phyloP scores from a whole-genome alignment of 2,888 invertebrate genomes.

The Steinernema hermaphroditum region DNA sequence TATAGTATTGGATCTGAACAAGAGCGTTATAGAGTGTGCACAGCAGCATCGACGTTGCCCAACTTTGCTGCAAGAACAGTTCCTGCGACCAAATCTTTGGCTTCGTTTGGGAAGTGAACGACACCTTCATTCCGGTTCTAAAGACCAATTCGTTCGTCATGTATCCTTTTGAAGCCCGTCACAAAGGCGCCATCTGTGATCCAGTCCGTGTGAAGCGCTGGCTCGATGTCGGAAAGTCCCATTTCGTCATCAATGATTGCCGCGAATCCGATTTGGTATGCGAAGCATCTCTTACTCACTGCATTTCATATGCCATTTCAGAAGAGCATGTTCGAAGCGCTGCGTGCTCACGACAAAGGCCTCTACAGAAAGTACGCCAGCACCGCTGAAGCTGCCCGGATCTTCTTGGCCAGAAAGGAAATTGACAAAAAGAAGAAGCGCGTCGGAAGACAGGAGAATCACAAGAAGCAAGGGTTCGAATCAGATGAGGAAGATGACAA shows the following conservation, averaged over 20 bases:
- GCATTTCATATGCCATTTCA: no score
- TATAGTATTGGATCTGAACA: no score
- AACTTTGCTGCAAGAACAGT: not conserved
- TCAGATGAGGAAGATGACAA: not conserved
- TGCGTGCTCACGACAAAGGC: not conserved
- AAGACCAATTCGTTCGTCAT: not conserved
- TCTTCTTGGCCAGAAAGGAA: not conserved
- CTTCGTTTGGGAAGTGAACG: no score
- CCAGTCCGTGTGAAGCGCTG: constrained; percentile 26
- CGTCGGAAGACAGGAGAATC: no score
- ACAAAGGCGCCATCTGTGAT: not conserved
- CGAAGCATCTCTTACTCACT: no score
- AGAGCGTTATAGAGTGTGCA: not conserved
- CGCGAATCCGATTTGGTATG: not conserved
- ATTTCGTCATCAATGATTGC: constrained; percentile 1
- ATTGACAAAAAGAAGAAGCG: constrained; percentile 1
- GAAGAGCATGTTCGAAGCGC: constrained; percentile 16
- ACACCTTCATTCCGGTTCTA: not conserved
- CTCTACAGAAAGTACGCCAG: not conserved
- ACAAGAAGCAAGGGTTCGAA: no score
- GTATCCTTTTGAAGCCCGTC: not conserved
- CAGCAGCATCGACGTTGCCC: no score
- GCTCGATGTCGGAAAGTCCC: not conserved
- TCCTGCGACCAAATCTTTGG: not conserved
- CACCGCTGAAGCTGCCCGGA: not conserved